Evolutionary conservation across 2,888 invertebrate genomes (phyloP), one percentile per base, ranked within the genome.

Genomic region (Oscheius sp.): DNA sequence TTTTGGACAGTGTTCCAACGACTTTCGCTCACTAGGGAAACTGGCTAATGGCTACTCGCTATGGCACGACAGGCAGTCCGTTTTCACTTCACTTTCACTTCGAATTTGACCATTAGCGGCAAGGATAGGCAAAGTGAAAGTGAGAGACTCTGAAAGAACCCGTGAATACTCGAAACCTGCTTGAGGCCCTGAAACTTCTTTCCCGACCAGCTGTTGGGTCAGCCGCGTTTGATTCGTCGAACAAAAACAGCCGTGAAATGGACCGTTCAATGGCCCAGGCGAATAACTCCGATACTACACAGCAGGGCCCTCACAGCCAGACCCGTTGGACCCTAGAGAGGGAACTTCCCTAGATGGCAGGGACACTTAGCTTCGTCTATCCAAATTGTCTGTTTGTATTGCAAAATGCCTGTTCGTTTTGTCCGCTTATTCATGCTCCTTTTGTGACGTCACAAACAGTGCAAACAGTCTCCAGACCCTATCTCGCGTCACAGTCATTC

Each of bases 401-500:
- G 65, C 65, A 65, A 65, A 65, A 65, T 65, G 65, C 53, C 42
- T 46, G 64, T 50, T 48, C 64, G 64, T 45, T 61, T 48, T 33
- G 64, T 48, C 64, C 64, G 64, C 64, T 64, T 64, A 64, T 64
- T 64, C 64, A 64, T 64, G 46, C 46, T 50, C 34, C 64, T 64
- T 64, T 64, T 64, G 64, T 64, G 64, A 64, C 64, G 64, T 64
- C 46, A 50, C 64, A 48, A n/a, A 29, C 61, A 29, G 45, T 42
- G 61, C 61, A 61, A 61, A 61, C 29, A 61, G 61, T 61, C 61
- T 61, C 61, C 61, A 61, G 61, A 42, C 61, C 42, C 29, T 61
- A 61, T 61, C 42, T 61, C 61, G 27, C 61, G 42, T 61, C 61
- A 61, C 61, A 29, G 55, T 55, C 33, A 61, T 45, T 61, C 61